phyloP scores from a whole-genome alignment of 2,797 vertebrate species.

The Pseudochaenichthys georgianus region DNA sequence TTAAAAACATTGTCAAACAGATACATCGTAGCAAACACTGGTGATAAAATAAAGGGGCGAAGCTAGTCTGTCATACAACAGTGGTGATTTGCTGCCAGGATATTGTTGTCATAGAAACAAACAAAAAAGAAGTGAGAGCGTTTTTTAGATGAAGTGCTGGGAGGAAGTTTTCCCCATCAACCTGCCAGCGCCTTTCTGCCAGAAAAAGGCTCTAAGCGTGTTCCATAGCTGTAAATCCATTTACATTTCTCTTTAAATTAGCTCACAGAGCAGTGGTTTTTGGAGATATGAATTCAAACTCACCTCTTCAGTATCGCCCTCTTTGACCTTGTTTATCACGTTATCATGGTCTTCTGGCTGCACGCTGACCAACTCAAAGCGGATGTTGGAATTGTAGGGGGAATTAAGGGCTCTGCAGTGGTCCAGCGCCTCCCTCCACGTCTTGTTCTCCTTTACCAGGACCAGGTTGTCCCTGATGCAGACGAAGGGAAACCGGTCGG shows the following conservation, averaged over 20 bases:
- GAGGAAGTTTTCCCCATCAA: too few species aligned
- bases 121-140: too few species aligned
- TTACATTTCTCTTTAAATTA: background rate
- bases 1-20: too few species aligned
- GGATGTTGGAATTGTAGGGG: rapidly evolving
- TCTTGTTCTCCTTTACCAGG: constrained; percentile 65
- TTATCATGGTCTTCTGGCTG: constrained; percentile 11
- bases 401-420: constrained; percentile 39
- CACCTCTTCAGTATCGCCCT: constrained; percentile 56
- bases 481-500: constrained; percentile 6
- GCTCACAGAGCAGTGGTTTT: too few species aligned
- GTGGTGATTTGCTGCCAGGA: too few species aligned
- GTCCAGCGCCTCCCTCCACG: constrained; percentile 65
- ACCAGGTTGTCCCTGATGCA: constrained; percentile 50
- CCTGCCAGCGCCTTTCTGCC: too few species aligned
- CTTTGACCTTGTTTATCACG: background rate
- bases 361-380: constrained; percentile 54
- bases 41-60: too few species aligned
- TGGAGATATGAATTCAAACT: background rate
- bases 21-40: too few species aligned
- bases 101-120: too few species aligned
- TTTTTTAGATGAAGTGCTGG: too few species aligned
- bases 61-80: too few species aligned
- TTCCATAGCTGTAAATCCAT: background rate
- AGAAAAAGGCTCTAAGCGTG: too few species aligned